Conservation (phyloP, 1,140 invertebrate genomes). For the Acromyrmex heyeri region DNA sequence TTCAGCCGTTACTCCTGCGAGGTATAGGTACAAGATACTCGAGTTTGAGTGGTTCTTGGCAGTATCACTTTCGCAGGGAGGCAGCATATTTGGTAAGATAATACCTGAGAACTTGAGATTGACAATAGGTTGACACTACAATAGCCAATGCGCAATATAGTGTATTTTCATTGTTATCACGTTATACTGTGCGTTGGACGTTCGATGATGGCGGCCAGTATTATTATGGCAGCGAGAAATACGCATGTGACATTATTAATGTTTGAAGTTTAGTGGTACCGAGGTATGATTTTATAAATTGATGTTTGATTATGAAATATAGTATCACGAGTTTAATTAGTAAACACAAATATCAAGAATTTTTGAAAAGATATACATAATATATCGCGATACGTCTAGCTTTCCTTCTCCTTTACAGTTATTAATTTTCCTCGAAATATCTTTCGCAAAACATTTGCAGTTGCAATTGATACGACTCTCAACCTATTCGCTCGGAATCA, state of each 20-base stretch:
- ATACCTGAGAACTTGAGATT: constrained; percentile 53
- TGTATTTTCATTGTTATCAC: constrained; percentile 52
- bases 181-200: not conserved
- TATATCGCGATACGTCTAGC: not conserved
- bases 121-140: constrained; percentile 64
- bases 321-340: not conserved
- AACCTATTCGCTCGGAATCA: constrained; percentile 60
- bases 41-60: constrained; percentile 70
- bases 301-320: no score
- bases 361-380: not conserved
- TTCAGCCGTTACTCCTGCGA: constrained; percentile 71
- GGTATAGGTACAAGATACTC: constrained; percentile 69
- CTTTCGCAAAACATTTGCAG: constrained; percentile 49
- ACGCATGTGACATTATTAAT: not conserved
- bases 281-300: not conserved
- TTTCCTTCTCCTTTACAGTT: not conserved
- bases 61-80: constrained; percentile 71
- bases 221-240: constrained; percentile 19
- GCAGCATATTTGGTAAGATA: constrained; percentile 74
- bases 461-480: constrained; percentile 56
- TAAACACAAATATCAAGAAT: not conserved
- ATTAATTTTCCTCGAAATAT: constrained; percentile 54
- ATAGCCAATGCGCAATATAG: constrained; percentile 52
- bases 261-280: not conserved
- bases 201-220: constrained; percentile 8